Base-by-base conservation (phyloP, 2,113 vertebrate species). In the Urocitellus parryii region DNA sequence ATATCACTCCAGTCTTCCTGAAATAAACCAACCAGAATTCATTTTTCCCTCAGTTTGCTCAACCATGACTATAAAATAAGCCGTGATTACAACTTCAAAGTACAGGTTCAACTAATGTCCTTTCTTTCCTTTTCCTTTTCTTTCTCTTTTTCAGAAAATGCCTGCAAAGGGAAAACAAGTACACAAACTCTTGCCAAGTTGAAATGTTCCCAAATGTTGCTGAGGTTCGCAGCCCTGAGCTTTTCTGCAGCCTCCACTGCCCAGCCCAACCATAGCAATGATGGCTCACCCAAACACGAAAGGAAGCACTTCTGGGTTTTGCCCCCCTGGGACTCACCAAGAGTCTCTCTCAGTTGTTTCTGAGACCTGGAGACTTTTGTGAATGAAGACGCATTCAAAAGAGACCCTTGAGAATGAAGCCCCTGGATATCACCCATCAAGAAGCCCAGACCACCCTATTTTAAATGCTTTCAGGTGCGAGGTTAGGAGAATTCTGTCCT, bases 11-110 rank as follows among this genome's bases (percentile, higher is more conserved):
- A 68, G 61, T 48, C 45, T 73, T 89, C 37, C 14, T 53, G 14
- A 95, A 89, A 13, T 78, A 86, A 92, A 77, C 39, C 92, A 92
- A 72, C 39, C 82, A 45, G 24, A 78, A 58, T 51, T 88, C 37
- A 74, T 48, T 68, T 77, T 5, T 29, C 4, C 37, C 18, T 17
- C 32, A 58, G 72, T 25, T 72, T 78, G 51, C 72, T 61, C 63
- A 92, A 89, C 56, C 29, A 53, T 48, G 42, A 45, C 8, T 42
- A 4, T 63, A 95, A 85, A 81, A 83, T 34, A 68, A 96, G 22
- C 2, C 45, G 27, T 7, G 77, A 1, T 1, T 37, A 5, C 8
- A 83, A 8, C 56, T 92, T 90, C 32, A 92, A 94, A 90, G 58
- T 18, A 42, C 5, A 37, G 42, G 8, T 91, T 91, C 39, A 88